Percentiles rank a stretch among this genome's conserved stretches.
These are phyloP conservation scores for Eriocheir sinensis DNA, from an alignment of 1,140 invertebrate species.

Conservation along the genomic window DNA sequence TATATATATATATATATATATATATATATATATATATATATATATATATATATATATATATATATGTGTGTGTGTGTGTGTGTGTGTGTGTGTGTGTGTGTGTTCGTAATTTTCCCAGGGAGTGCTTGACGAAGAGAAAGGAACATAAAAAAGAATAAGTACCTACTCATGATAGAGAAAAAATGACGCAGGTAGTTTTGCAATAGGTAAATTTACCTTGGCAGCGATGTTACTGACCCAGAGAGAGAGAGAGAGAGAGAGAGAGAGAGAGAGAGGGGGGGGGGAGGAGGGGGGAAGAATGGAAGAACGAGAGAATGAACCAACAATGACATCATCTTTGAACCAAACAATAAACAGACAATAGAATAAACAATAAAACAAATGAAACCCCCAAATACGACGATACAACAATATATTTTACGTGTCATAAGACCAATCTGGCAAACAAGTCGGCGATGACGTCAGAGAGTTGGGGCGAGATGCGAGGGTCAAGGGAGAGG, in stretches of 20 bases:
- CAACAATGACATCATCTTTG: too few species aligned
- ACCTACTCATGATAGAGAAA: too few species aligned
- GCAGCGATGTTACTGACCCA: not conserved
- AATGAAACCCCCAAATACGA: not conserved
- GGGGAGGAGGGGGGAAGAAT: not conserved
- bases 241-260: slow-evolving; percentile 22
- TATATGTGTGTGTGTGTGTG: not conserved
- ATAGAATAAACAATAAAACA: too few species aligned
- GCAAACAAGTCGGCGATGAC: not conserved
- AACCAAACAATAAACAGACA: too few species aligned
- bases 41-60: not conserved
- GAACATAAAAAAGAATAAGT: not conserved
- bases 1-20: too few species aligned
- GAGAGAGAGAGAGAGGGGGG: slow-evolving; percentile 19
- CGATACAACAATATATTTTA: not conserved
- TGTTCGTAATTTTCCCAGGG: not conserved
- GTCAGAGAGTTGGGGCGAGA: not conserved
- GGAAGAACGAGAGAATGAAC: not conserved
- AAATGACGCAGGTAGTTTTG: not conserved
- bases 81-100: not conserved
- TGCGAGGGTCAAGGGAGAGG: not conserved
- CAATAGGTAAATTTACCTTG: not conserved
- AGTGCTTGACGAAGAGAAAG: not conserved
- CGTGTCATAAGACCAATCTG: not conserved
- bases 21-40: too few species aligned